These are phyloP conservation scores for Strigamia maritima DNA, from an alignment of 2,888 invertebrate species.

Conservation along the genomic window DNA sequence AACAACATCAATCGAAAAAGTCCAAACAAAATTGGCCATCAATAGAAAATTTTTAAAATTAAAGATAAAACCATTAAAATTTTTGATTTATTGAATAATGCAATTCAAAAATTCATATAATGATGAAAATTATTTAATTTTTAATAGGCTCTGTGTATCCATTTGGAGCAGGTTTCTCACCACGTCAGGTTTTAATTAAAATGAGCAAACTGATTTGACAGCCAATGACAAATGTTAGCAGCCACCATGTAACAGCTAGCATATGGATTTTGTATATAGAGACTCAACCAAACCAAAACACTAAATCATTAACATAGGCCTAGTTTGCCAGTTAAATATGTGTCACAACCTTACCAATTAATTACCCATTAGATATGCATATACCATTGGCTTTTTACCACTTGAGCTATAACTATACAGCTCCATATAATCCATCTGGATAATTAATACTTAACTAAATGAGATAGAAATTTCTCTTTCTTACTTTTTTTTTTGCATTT, in stretches of 20 bases:
- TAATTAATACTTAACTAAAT: conserved; percentile 24
- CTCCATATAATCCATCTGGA: background rate
- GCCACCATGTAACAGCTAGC: conserved; percentile 15
- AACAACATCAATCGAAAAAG: too few species aligned
- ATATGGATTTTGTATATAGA: conserved; percentile 1
- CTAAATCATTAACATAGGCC: background rate
- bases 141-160: conserved; percentile 18
- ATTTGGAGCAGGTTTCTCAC: conserved; percentile 15
- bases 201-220: conserved; percentile 19
- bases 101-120: background rate
- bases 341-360: conserved; percentile 24
- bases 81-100: background rate
- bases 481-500: too few species aligned
- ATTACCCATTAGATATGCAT: background rate
- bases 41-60: background rate
- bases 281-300: conserved; percentile 16
- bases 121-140: conserved; percentile 27
- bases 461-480: too few species aligned
- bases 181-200: conserved; percentile 22
- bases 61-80: background rate
- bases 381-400: conserved; percentile 11
- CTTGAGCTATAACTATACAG: background rate
- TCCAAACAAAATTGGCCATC: background rate
- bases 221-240: conserved; percentile 29
- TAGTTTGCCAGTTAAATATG: background rate